phyloP scores from a whole-genome alignment of 2,113 vertebrate genomes.

The Anas platyrhynchos region DNA sequence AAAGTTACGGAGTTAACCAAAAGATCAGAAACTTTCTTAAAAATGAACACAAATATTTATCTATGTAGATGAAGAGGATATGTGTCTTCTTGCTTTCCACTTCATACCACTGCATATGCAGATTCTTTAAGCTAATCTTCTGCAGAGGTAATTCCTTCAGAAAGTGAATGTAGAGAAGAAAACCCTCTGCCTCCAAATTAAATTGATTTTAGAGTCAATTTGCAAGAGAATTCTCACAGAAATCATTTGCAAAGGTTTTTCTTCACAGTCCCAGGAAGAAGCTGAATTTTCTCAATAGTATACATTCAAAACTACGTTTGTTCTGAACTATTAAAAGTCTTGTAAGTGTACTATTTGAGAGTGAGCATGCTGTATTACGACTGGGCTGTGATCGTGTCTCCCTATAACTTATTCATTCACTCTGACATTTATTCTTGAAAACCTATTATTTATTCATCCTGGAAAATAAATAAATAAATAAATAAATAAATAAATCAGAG shows the following conservation, averaged over 20 bases:
- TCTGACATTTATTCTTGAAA: constrained; percentile 30
- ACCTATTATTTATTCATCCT: constrained; percentile 40
- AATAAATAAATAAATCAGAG: not conserved
- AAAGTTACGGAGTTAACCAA: not conserved
- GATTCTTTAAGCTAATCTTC: not conserved
- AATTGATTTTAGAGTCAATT: not conserved
- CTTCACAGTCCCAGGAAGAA: not conserved
- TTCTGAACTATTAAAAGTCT: not conserved
- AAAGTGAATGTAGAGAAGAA: not conserved
- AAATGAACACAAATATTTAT: not conserved
- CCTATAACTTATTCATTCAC: constrained; percentile 30
- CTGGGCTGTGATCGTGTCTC: not conserved
- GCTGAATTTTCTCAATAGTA: not conserved
- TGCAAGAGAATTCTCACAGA: not conserved
- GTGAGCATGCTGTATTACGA: not conserved
- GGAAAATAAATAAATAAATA: not conserved
- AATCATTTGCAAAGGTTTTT: not conserved
- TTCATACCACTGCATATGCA: not conserved
- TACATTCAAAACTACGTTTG: not conserved
- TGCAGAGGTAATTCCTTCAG: not conserved
- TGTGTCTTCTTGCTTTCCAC: not conserved
- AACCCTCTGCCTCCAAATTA: not conserved
- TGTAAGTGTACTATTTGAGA: not conserved
- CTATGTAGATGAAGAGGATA: not conserved
- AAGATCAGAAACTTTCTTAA: not conserved